Base-by-base conservation (phyloP, 30 jellyfish, hydroid and myxozoan genomes). In the Mastigias papua region DNA sequence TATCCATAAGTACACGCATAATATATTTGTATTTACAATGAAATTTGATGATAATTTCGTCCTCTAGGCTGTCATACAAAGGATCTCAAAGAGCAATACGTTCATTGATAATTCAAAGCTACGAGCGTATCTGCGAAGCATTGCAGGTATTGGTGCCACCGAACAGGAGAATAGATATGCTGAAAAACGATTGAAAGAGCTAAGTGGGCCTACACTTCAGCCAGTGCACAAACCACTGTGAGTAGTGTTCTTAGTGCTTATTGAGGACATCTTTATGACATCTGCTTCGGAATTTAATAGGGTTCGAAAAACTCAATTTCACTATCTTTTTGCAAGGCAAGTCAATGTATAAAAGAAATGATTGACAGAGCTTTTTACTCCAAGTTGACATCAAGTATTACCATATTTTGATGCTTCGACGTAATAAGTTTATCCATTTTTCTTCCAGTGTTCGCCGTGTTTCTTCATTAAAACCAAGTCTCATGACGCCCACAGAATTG, bases 61-160 rank as follows among this genome's bases (percentile, higher is more conserved):
- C 78, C 60, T 32, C 0, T 73, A 95, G 99, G 97, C 92, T 33
- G 90, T 95, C 46, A 76, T 95, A 5, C 98, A 95, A 62, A 80
- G 99, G 34, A 89, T 95, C 65, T 87, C 97, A 20, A 95, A 90
- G 85, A 71, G 95, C 82, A 89, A 90, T 48, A 86, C 69, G 42
- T 95, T 95, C 74, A 86, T 95, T 19, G 97, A 95, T 82, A 95
- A 95, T 61, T 95, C 95, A 21, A 95, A 95, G 81, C 76, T 95
- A 54, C 93, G 99, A 25, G 97, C 97, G 34, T 90, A 95, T 71
- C 84, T 95, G 66, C 98, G 98, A 0, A 90, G 87, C 20, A 73
- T 86, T 27, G 98, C 97, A 17, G 97, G 98, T 16, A 73, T 87
- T n/a, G 97, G 92, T 28, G 92, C 90, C 6, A 82, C 91, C 15